Evolutionary conservation across 2,888 invertebrate genomes (phyloP), one percentile per base, ranked within the genome.

Genomic region (Chalcis sispes): DNA sequence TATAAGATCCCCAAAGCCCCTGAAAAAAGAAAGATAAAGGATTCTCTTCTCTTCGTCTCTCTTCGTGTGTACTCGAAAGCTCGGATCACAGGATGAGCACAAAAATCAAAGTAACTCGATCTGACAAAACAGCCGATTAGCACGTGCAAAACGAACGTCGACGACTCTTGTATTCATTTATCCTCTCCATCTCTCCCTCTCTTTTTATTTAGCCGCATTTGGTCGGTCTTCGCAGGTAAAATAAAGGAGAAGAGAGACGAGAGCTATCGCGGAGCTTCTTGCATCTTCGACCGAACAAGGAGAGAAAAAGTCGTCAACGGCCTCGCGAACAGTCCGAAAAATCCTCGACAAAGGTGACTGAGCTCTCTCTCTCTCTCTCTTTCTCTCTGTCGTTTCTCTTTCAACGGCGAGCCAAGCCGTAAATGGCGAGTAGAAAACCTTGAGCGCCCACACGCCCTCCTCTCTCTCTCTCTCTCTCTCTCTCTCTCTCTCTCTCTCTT

Each of bases 381-480:
- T 15, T 71, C 69, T 54, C 36, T 66, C 77, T 79, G 64, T 32
- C 61, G 42, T 62, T 69, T 77, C 79, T 72, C 52, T 76, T 77
- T 54, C 50, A 69, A 69, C 65, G 66, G 78, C 66, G 70, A 72
- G 42, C 79, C 77, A 75, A 80, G 71, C 86, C 86, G 84, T 85
- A 87, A 85, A 86, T 84, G 87, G 85, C 81, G 82, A 85, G 84
- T 83, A 82, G 50, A 59, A 61, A 56, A 18, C 65, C 65, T 72
- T 65, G 72, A 50, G 72, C 20, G 32, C 50, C 58, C 46, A 40
- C 65, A 50, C 56, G 58, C 64, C 59, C 48, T 32, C 42, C 62
- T 56, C 4, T 46, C 32, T 18, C 5, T 42, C 46, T 15, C 65
- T 50, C 20, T 50, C 65, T 20, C 65, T 50, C 46, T 5, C 7